Conservation (phyloP, 2,113 vertebrate genomes). For the Microcebus jonahi region DNA sequence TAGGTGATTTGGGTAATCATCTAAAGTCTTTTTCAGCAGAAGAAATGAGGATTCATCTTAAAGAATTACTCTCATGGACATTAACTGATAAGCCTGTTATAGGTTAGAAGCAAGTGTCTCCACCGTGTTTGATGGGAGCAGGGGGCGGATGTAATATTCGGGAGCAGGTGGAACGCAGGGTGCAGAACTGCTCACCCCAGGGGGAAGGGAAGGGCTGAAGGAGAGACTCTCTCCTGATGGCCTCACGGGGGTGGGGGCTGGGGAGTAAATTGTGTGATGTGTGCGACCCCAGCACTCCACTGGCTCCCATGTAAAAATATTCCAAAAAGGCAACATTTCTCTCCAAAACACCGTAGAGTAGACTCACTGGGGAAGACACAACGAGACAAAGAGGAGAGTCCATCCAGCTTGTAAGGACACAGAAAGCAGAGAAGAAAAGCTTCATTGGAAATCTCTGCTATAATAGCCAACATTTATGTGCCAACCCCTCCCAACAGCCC, state of each 20-base stretch:
- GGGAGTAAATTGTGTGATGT: not conserved
- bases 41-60: not conserved
- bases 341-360: not conserved
- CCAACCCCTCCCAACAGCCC: not conserved
- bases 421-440: not conserved
- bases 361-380: accelerated
- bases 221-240: not conserved
- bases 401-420: not conserved
- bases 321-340: not conserved
- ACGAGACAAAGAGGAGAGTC: not conserved
- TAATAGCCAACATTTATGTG: not conserved
- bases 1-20: not conserved
- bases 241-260: not conserved
- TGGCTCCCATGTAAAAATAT: not conserved
- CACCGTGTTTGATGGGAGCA: not conserved
- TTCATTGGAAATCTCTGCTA: not conserved
- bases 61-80: not conserved
- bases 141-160: not conserved
- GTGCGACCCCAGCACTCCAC: not conserved
- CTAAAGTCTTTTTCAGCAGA: not conserved
- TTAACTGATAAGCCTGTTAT: not conserved
- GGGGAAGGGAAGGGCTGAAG: not conserved
- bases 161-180: not conserved
- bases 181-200: not conserved
- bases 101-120: not conserved